Percentiles rank a stretch among this genome's conserved stretches.
These are phyloP conservation scores for Cygnus olor DNA, from an alignment of 2,797 vertebrate species.

Conservation along the genomic window DNA sequence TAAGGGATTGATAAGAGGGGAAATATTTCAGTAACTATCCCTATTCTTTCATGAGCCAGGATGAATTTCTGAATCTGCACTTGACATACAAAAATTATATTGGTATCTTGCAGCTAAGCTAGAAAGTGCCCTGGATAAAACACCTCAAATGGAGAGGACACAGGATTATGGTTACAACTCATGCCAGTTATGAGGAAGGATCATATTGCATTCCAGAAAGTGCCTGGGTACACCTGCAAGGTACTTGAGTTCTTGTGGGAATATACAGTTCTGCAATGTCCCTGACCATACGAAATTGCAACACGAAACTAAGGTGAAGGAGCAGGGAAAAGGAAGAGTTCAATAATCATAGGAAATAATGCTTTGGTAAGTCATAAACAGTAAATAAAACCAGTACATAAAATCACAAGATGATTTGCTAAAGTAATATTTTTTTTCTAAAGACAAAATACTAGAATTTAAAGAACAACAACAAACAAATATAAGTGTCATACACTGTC, in stretches of 20 bases:
- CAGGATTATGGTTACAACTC: conserved; percentile 18
- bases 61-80: neutral
- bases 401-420: neutral
- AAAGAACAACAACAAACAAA: neutral
- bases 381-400: neutral
- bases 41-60: neutral
- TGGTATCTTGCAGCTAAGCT: neutral
- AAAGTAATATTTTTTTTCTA: neutral
- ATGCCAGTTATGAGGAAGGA: neutral
- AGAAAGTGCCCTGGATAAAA: neutral
- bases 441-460: neutral
- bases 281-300: neutral
- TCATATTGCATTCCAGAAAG: neutral
- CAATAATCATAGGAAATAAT: neutral
- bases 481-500: neutral
- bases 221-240: neutral
- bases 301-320: neutral
- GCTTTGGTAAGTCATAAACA: neutral
- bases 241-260: neutral
- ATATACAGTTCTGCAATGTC: neutral
- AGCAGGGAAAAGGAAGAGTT: neutral
- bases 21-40: neutral
- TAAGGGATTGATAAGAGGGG: neutral
- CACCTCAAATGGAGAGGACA: neutral
- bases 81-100: neutral